A percentile compares a stretch with the other conserved stretches of the same genome.
Conservation (phyloP, 2,113 vertebrate genomes). For the Sapayoa aenigma region DNA sequence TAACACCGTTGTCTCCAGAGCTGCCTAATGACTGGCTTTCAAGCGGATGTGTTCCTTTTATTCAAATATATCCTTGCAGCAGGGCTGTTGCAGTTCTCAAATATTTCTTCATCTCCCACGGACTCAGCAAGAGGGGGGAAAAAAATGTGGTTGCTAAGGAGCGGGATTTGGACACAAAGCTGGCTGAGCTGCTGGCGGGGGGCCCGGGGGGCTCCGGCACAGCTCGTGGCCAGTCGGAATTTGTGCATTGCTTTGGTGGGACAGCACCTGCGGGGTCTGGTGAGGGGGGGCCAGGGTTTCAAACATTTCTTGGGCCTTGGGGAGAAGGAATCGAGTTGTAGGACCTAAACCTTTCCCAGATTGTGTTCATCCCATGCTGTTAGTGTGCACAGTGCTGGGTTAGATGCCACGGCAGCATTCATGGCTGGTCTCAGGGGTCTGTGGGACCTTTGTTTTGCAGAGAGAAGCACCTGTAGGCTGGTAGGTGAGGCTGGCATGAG, state of each 20-base stretch:
- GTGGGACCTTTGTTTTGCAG: neutral
- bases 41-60: neutral
- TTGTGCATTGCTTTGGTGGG: neutral
- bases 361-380: neutral
- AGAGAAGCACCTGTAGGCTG: neutral
- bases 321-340: neutral
- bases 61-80: neutral
- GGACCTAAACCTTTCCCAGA: rapidly evolving
- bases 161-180: conserved; percentile 55
- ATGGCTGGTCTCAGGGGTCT: rapidly evolving
- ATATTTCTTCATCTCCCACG: conserved; percentile 39
- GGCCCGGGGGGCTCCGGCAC: neutral
- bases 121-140: neutral
- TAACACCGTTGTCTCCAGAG: neutral
- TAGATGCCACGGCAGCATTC: neutral
- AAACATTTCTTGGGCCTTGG: neutral
- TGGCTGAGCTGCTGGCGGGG: neutral
- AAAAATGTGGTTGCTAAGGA: conserved; percentile 61
- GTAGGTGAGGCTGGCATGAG: neutral
- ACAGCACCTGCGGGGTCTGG: neutral
- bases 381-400: neutral
- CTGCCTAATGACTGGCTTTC: neutral
- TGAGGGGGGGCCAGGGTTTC: neutral
- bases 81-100: conserved; percentile 12
- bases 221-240: neutral